phyloP scores from a whole-genome alignment of 1,140 invertebrate genomes.

The Cydia splendana region DNA sequence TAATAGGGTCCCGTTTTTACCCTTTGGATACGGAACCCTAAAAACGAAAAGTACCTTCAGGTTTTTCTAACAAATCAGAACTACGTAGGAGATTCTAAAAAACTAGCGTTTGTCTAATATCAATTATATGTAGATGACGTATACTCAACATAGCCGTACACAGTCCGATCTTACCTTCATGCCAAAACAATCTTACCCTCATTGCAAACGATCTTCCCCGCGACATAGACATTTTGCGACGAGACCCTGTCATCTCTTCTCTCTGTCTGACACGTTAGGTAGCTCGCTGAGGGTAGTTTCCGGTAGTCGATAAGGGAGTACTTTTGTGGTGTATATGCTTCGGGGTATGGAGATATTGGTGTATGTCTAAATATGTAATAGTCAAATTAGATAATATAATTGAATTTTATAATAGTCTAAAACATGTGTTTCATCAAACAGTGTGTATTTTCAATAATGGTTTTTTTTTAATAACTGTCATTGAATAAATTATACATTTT shows the following conservation, averaged over 20 bases:
- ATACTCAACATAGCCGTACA: background rate
- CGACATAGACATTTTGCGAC: conserved; percentile 61
- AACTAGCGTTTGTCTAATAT: no score
- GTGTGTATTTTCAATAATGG: no score
- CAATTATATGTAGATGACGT: no score
- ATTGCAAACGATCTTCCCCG: conserved; percentile 62
- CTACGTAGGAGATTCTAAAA: no score
- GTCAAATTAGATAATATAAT: background rate
- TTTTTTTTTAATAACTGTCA: no score
- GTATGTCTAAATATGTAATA: background rate
- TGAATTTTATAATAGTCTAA: no score
- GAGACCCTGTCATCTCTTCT: conserved; percentile 55
- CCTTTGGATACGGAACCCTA: no score
- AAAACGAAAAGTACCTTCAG: no score
- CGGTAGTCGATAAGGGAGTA: conserved; percentile 72
- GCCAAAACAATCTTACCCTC: conserved; percentile 56
- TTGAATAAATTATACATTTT: no score
- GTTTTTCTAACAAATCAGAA: no score
- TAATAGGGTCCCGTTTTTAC: no score
- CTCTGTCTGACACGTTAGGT: conserved; percentile 47
- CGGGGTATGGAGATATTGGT: conserved; percentile 18
- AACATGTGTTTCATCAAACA: background rate
- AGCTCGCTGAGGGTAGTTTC: conserved; percentile 63
- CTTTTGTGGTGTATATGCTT: conserved; percentile 49
- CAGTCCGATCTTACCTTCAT: background rate